Percentiles rank a stretch among this genome's conserved stretches.
phyloP scores from a whole-genome alignment of 1,140 invertebrate species.

The Dryas iulia region DNA sequence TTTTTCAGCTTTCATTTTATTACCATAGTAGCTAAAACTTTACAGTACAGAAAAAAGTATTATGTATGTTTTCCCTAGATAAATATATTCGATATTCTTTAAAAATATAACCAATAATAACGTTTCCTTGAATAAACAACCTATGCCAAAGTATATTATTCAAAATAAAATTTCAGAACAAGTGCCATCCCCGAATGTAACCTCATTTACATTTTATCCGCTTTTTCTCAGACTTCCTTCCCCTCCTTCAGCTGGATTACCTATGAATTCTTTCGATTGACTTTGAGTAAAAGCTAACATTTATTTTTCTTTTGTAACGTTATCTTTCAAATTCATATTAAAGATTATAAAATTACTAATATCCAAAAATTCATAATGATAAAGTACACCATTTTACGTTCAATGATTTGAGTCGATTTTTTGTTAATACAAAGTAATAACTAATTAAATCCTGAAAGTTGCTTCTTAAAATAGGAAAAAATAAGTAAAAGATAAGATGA shows the following conservation, averaged over 20 bases:
- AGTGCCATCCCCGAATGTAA: conserved; percentile 43
- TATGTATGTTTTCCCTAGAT: too few relatives aligned
- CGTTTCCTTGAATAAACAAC: conserved; percentile 3
- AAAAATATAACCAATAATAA: background rate
- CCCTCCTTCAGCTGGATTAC: background rate
- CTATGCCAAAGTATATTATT: background rate
- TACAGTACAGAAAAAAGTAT: too few relatives aligned
- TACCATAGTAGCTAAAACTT: background rate
- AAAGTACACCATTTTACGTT: too few relatives aligned
- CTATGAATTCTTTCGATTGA: conserved; percentile 1
- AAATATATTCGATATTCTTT: background rate
- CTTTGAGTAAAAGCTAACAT: conserved; percentile 1
- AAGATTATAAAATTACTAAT: background rate
- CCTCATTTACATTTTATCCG: conserved; percentile 39
- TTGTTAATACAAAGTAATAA: background rate
- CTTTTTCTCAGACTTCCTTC: conserved; percentile 6
- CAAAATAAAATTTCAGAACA: conserved; percentile 49
- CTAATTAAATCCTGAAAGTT: conserved; percentile 1
- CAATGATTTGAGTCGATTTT: too few relatives aligned
- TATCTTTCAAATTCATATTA: background rate
- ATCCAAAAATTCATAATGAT: too few relatives aligned
- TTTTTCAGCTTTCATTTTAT: background rate
- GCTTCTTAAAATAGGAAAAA: conserved; percentile 15
- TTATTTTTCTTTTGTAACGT: background rate
- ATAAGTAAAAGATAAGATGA: conserved; percentile 32